phyloP scores from a whole-genome alignment of 2,888 invertebrate genomes.

The Tridacna crocea region DNA sequence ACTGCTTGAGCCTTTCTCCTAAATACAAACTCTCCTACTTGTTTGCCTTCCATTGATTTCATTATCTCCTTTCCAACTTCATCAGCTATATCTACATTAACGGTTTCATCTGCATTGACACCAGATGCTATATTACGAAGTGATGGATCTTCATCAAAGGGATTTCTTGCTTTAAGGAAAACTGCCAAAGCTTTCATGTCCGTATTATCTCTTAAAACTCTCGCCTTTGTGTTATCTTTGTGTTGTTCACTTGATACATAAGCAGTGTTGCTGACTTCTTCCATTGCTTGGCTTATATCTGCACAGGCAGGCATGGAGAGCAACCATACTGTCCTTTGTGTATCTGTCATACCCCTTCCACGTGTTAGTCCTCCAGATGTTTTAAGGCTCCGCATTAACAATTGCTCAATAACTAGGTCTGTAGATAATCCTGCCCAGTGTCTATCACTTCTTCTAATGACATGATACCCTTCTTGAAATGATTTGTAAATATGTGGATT shows the following conservation, averaged over 20 bases:
- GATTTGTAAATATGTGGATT: not conserved
- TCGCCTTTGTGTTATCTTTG: not conserved
- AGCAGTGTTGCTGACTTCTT: not conserved
- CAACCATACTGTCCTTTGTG: not conserved
- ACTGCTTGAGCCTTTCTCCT: too few species aligned
- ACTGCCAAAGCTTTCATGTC: not conserved
- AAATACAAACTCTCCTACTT: not conserved
- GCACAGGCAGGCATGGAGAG: too few species aligned
- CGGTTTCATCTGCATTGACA: not conserved
- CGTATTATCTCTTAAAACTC: not conserved
- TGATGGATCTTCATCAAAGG: not conserved
- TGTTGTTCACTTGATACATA: not conserved
- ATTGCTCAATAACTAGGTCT: constrained; percentile 3
- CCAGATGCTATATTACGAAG: not conserved
- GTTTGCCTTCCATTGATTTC: not conserved
- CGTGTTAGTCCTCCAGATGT: not conserved
- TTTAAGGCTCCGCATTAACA: not conserved
- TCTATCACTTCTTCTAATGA: not conserved
- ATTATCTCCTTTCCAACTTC: not conserved
- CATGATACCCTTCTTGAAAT: not conserved
- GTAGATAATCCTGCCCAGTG: not conserved
- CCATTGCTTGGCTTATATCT: not conserved
- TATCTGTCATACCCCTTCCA: not conserved
- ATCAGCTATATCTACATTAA: too few species aligned
- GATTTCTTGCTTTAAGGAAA: not conserved